Evolutionary conservation across 2,797 vertebrate genomes (phyloP).

Genomic region (Apogon talboti): DNA sequence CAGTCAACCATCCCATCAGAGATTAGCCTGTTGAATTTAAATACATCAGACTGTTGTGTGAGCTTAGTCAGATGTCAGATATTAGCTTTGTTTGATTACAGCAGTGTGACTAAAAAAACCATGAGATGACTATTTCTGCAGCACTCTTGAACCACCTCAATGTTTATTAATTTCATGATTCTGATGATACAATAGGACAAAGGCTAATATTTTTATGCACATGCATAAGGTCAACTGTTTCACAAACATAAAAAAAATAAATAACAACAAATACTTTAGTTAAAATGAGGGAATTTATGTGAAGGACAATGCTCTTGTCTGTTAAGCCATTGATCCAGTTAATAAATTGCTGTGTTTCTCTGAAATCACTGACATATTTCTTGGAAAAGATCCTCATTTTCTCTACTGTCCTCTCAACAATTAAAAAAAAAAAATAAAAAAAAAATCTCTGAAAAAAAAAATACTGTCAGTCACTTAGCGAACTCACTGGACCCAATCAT

Average conservation of each 20-base stretch:
- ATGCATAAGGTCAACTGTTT: neutral
- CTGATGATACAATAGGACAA: too few relatives aligned
- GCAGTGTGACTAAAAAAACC: neutral
- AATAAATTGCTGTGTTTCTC: conserved; percentile 6
- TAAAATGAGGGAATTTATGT: neutral
- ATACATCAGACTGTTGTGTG: conserved; percentile 63
- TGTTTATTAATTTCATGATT: neutral
- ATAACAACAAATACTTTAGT: conserved; percentile 2
- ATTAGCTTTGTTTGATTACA: conserved; percentile 39
- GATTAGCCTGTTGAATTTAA: conserved; percentile 77
- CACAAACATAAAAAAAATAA: neutral
- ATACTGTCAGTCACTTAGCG: conserved; percentile 27
- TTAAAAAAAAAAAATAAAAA: conserved; percentile 30
- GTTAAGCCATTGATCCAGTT: conserved; percentile 24
- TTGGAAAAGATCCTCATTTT: conserved; percentile 36
- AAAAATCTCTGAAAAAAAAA: neutral
- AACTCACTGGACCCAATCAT: conserved; percentile 32
- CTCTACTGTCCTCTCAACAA: conserved; percentile 5
- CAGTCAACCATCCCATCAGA: conserved; percentile 69
- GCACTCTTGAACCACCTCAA: neutral
- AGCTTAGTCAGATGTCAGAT: conserved; percentile 57
- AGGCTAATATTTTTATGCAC: too few relatives aligned
- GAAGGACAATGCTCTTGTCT: conserved; percentile 1
- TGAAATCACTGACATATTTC: conserved; percentile 23
- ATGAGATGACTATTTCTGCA: neutral